Conservation (phyloP, 2,888 invertebrate species). For the Pollenia amentaria region DNA sequence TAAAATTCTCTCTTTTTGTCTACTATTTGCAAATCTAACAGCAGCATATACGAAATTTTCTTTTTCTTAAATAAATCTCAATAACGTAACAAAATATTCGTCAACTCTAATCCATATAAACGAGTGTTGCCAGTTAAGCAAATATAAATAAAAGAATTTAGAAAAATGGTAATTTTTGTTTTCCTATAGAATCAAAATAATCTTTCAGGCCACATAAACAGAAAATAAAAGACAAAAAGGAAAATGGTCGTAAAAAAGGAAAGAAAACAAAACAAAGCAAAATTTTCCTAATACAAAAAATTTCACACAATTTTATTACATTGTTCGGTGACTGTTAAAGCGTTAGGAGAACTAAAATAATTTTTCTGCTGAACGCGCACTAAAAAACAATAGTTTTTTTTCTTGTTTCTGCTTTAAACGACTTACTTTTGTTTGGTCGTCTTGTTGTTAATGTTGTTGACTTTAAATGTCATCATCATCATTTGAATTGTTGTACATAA, state of each 20-base stretch:
- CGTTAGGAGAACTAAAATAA: constrained; percentile 55
- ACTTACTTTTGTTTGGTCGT: background rate
- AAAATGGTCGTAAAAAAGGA: constrained; percentile 29
- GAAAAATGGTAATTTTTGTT: constrained; percentile 10
- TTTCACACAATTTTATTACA: constrained; percentile 37
- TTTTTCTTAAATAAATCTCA: too few relatives aligned
- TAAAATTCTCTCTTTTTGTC: background rate
- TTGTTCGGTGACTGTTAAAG: constrained; percentile 26
- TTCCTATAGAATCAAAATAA: constrained; percentile 32
- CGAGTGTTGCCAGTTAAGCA: constrained; percentile 26
- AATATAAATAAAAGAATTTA: constrained; percentile 2
- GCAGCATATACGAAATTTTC: too few relatives aligned
- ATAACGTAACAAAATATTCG: constrained; percentile 13
- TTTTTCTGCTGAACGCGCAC: constrained; percentile 69
- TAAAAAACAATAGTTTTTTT: constrained; percentile 47
- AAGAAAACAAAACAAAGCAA: constrained; percentile 9
- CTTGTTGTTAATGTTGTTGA: constrained; percentile 21
- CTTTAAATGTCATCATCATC: constrained; percentile 31
- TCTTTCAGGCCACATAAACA: constrained; percentile 39
- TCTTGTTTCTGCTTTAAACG: background rate
- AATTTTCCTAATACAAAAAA: background rate
- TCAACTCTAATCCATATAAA: background rate
- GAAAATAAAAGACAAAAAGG: background rate
- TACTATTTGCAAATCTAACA: too few relatives aligned
- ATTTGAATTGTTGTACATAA: background rate